phyloP scores from a whole-genome alignment of 2,888 invertebrate species.

The Hypolimnas misippus region DNA sequence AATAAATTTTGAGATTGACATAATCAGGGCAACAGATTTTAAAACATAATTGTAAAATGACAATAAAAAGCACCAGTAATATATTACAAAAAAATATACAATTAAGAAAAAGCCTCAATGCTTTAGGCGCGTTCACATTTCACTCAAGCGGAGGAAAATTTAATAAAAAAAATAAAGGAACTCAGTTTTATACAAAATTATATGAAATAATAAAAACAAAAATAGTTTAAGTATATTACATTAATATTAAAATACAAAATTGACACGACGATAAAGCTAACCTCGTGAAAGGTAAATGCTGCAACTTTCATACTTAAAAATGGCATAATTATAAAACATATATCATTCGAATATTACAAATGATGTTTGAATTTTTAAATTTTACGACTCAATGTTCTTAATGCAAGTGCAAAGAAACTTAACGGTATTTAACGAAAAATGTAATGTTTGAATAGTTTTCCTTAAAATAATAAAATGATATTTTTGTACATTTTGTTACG shows the following conservation, averaged over 20 bases:
- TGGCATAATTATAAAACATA: not conserved
- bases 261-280: slow-evolving; percentile 42
- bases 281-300: slow-evolving; percentile 15
- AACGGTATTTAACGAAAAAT: no score
- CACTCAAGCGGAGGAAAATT: slow-evolving; percentile 12
- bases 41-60: slow-evolving; percentile 2
- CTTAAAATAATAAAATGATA: no score
- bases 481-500: no score
- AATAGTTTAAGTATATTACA: slow-evolving; percentile 29
- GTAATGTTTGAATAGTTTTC: no score
- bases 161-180: slow-evolving; percentile 28
- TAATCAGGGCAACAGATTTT: no score
- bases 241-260: slow-evolving; percentile 42
- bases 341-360: not conserved
- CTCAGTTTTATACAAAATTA: slow-evolving; percentile 32
- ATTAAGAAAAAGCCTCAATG: not conserved
- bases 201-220: slow-evolving; percentile 7
- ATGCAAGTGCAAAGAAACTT: no score
- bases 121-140: slow-evolving; percentile 3
- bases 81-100: not conserved
- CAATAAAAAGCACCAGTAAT: slow-evolving; percentile 15
- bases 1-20: no score
- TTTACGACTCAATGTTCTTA: no score
- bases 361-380: no score
- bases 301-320: slow-evolving; percentile 26